These are phyloP conservation scores for Callyntrura guangdongensis DNA, from an alignment of 2,888 invertebrate species.

Conservation along the genomic window DNA sequence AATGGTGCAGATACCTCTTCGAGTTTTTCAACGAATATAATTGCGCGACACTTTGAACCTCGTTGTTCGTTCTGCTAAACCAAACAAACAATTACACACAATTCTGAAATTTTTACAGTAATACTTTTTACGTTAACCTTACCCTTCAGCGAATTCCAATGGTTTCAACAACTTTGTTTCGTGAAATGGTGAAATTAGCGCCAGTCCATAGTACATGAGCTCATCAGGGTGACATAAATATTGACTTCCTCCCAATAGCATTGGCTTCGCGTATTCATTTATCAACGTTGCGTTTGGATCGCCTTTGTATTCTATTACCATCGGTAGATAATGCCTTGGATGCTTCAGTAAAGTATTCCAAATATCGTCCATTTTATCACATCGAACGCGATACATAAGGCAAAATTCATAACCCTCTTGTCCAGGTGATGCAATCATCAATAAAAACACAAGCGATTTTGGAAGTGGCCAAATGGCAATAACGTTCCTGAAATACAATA, in stretches of 20 bases:
- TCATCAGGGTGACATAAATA: not conserved
- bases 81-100: not conserved
- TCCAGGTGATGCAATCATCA: not conserved
- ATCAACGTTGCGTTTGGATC: not conserved
- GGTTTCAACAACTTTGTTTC: constrained; percentile 47
- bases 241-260: constrained; percentile 6
- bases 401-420: constrained; percentile 3
- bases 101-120: not conserved
- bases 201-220: constrained; percentile 29
- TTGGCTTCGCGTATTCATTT: not conserved
- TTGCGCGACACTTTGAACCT: constrained; percentile 16
- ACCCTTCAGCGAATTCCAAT: constrained; percentile 11
- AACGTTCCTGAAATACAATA: constrained; percentile 33
- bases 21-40: too few relatives aligned
- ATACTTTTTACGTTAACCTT: not conserved
- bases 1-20: too few relatives aligned
- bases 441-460: constrained; percentile 7
- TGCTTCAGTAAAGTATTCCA: constrained; percentile 18
- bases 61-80: not conserved
- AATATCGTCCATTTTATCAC: constrained; percentile 21
- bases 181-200: constrained; percentile 55
- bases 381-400: constrained; percentile 16
- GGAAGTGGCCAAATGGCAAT: constrained; percentile 52
- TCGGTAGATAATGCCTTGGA: constrained; percentile 36
- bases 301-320: constrained; percentile 45